Evolutionary conservation across 2,113 vertebrate genomes (phyloP), one percentile per base, ranked within the genome.

Genomic region (Boulengeromyrus knoepffleri): DNA sequence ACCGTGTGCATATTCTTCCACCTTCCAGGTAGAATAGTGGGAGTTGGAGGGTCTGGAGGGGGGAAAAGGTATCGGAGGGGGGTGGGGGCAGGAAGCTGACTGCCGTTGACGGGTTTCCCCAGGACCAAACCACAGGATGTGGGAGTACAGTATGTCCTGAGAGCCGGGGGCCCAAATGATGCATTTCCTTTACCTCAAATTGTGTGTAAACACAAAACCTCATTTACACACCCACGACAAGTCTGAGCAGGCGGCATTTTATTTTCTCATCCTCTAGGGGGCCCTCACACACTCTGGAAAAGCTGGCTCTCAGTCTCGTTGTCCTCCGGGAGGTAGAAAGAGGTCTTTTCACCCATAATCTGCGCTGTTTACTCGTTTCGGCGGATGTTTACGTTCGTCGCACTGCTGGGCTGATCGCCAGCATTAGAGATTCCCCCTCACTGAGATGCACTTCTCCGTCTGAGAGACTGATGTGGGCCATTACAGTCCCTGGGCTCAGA

Each of bases 341-440:
- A 80, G 21, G 47, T n/a, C 84, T 86, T 86, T 50, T 86, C 84
- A 86, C 45, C 47, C 45, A 49, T 31, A 86, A 86, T 86, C 84
- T 24, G 21, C 1, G 47, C 47, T 86, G 84, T 86, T 86, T 86
- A 47, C 47, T 50, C 21, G 10, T 47, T 49, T 27, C 2, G 1
- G 84, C 84, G 84, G 84, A 86, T 86, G 84, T 86, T 86, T 86
- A 50, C 24, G 84, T 47, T 86, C 5, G 46, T 27, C 10, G 4
- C 46, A 13, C 84, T 49, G 45, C 84, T 7, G 13, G 84, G 84
- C 84, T 27, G 84, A 50, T 8, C 24, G 9, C 45, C 84, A n/a
- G 84, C 19, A 27, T 49, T 50, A n/a, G 84, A 3, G 84, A 24
- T 10, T 27, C 84, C 17, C 45, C 45, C 12, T 27, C 45, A 6